Evolutionary conservation across 2,888 invertebrate genomes (phyloP).

Genomic region (Argyra leucocephala): DNA sequence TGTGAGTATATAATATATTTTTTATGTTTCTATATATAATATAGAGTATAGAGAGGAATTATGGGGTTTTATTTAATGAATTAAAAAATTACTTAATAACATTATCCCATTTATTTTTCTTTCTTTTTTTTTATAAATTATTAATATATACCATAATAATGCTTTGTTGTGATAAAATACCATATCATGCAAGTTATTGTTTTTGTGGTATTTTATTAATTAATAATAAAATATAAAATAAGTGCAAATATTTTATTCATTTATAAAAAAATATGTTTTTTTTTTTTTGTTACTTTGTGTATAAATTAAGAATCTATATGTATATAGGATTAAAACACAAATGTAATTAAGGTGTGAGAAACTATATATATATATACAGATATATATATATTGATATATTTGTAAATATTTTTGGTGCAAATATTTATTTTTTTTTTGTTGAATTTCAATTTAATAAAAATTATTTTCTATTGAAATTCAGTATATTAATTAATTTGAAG

Average conservation of each 20-base stretch:
- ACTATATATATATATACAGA: not conserved
- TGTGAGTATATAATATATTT: too few relatives aligned
- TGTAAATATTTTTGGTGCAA: not conserved
- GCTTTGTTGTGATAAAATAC: too few relatives aligned
- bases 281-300: not conserved
- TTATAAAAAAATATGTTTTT: not conserved
- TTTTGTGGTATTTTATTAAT: too few relatives aligned
- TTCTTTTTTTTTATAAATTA: too few relatives aligned
- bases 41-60: too few relatives aligned
- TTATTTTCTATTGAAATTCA: not conserved
- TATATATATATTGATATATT: constrained; percentile 1
- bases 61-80: too few relatives aligned
- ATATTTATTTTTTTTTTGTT: not conserved
- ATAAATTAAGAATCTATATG: not conserved
- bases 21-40: too few relatives aligned
- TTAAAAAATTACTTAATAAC: too few relatives aligned
- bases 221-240: not conserved
- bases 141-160: too few relatives aligned
- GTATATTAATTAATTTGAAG: not conserved
- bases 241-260: not conserved
- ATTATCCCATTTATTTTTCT: too few relatives aligned
- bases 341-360: not conserved
- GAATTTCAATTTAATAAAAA: not conserved
- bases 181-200: too few relatives aligned
- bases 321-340: not conserved